Evolutionary conservation across 2,888 invertebrate genomes (phyloP).

Genomic region (Bibio marci): DNA sequence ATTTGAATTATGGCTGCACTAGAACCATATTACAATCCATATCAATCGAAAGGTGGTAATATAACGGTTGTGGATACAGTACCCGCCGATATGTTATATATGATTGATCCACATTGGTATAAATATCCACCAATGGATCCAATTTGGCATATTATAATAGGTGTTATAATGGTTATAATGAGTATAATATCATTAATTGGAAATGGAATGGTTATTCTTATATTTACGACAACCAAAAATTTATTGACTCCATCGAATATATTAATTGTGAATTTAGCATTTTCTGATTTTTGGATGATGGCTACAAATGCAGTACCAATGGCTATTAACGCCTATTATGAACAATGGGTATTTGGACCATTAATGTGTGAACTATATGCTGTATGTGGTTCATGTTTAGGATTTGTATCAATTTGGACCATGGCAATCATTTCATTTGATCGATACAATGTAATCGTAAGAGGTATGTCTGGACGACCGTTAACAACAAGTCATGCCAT

Average conservation of each 20-base stretch:
- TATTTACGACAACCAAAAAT: constrained; percentile 39
- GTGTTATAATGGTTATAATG: constrained; percentile 58
- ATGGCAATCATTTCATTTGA: constrained; percentile 37
- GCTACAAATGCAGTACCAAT: constrained; percentile 30
- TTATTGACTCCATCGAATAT: constrained; percentile 34
- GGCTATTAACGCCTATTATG: constrained; percentile 2
- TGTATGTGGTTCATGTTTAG: constrained; percentile 37
- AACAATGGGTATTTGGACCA: constrained; percentile 16
- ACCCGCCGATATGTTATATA: constrained; percentile 46
- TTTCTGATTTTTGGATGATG: constrained; percentile 36
- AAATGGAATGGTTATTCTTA: constrained; percentile 33
- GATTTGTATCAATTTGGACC: constrained; percentile 38
- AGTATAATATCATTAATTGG: constrained; percentile 33
- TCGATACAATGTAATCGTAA: constrained; percentile 39
- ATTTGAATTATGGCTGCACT: no score
- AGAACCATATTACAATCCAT: no score
- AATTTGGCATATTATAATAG: constrained; percentile 67
- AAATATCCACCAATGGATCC: constrained; percentile 81
- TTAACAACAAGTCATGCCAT: constrained; percentile 30
- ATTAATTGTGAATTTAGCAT: constrained; percentile 36
- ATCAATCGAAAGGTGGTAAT: no score
- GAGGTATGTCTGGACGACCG: constrained; percentile 33
- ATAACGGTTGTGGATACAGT: constrained; percentile 71
- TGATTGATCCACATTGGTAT: constrained; percentile 65
- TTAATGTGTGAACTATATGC: constrained; percentile 37